A percentile compares a stretch with the other conserved stretches of the same genome.
These are phyloP conservation scores for Syngnathoides biaculeatus DNA, from an alignment of 2,113 vertebrate species.

Conservation along the genomic window DNA sequence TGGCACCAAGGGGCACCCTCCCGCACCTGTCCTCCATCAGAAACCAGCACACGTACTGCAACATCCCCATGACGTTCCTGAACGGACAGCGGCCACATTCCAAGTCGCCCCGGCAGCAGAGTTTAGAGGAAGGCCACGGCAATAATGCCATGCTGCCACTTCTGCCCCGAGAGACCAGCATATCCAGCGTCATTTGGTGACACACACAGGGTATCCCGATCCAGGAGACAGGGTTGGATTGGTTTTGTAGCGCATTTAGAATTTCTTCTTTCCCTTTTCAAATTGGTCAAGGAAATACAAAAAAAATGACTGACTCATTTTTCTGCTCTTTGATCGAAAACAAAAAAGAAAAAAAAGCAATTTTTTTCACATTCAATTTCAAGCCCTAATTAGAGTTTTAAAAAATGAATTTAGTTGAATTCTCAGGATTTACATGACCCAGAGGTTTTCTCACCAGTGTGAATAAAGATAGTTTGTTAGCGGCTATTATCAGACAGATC, in stretches of 20 bases:
- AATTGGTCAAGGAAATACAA: background rate
- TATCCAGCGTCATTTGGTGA: slow-evolving; percentile 99
- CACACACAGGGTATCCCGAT: slow-evolving; percentile 17
- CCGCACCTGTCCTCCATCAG: slow-evolving; percentile 84
- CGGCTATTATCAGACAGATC: no score
- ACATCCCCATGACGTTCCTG: slow-evolving; percentile 98
- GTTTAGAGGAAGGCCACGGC: slow-evolving; percentile 89
- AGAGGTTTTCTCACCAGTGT: no score
- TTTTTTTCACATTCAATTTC: no score
- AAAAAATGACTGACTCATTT: background rate
- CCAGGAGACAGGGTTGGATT: background rate
- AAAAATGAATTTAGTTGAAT: no score
- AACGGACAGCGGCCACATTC: slow-evolving; percentile 90
- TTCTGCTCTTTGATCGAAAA: background rate
- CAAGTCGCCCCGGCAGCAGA: slow-evolving; percentile 88
- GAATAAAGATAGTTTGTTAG: no score
- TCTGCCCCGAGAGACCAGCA: slow-evolving; percentile 94
- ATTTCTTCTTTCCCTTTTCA: background rate
- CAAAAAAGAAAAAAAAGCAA: no score
- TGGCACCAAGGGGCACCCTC: slow-evolving; percentile 85
- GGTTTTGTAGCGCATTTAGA: background rate
- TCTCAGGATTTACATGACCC: no score
- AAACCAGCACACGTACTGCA: slow-evolving; percentile 98
- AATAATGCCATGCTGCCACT: slow-evolving; percentile 97
- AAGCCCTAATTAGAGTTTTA: no score